These are phyloP conservation scores for Desmodus rotundus DNA, from an alignment of 2,113 vertebrate species.

Conservation along the genomic window DNA sequence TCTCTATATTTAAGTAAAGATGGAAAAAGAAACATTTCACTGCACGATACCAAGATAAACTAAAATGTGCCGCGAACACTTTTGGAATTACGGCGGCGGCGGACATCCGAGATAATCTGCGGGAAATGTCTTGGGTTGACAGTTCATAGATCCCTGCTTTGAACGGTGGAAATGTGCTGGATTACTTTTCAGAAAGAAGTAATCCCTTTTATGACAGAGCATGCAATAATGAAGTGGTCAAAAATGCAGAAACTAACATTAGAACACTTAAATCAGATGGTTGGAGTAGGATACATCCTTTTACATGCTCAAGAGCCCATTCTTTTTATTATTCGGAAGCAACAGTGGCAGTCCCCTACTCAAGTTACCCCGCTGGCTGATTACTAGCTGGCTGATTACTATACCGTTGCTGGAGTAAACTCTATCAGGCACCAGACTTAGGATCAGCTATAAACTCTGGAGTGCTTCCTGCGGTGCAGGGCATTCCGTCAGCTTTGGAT, in stretches of 20 bases:
- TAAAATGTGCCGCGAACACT: too few relatives aligned
- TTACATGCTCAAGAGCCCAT: conserved; percentile 98
- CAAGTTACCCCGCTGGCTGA: conserved; percentile 94
- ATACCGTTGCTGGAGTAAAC: conserved; percentile 98
- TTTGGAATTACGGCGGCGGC: too few relatives aligned
- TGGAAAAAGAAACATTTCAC: conserved; percentile 2
- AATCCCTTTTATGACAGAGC: conserved; percentile 98
- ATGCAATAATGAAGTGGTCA: conserved; percentile 98
- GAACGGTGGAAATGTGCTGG: conserved; percentile 94
- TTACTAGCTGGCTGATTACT: too few relatives aligned
- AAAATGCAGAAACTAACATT: conserved; percentile 97
- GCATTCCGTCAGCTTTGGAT: conserved; percentile 98
- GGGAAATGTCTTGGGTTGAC: conserved; percentile 99
- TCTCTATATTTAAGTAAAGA: conserved; percentile 27
- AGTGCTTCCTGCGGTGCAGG: conserved; percentile 95
- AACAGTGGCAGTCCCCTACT: conserved; percentile 93
- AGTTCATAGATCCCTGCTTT: conserved; percentile 97
- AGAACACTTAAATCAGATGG: conserved; percentile 98
- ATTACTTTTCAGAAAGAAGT: conserved; percentile 98
- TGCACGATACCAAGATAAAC: not conserved
- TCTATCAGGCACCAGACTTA: conserved; percentile 98
- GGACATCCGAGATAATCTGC: conserved; percentile 97
- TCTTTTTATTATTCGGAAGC: conserved; percentile 98
- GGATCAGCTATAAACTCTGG: conserved; percentile 98
- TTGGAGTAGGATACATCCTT: conserved; percentile 97